A percentile compares a stretch with the other conserved stretches of the same genome.
Evolutionary conservation across 64 coral and sea anemone genomes (phyloP).

Genomic region (Actinia equina): DNA sequence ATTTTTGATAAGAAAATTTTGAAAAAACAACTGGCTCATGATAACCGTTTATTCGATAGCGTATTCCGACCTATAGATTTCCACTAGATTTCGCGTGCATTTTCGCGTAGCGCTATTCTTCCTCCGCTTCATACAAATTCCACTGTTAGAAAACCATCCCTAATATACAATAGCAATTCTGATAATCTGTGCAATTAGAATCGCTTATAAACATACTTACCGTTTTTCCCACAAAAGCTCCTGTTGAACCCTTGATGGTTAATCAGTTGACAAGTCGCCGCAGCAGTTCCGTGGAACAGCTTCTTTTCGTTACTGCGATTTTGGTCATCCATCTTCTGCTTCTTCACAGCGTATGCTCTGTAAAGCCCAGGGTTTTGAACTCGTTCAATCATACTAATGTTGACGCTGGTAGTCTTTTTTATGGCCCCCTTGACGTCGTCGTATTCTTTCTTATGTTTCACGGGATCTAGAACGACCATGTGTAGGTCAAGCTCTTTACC

Average conservation of each 20-base stretch:
- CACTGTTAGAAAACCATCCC: no score
- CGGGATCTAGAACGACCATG: slow-evolving; percentile 41
- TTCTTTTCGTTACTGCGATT: slow-evolving; percentile 68
- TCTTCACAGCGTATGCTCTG: slow-evolving; percentile 34
- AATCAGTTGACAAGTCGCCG: slow-evolving; percentile 13
- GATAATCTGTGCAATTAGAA: no score
- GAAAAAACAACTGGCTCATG: no score
- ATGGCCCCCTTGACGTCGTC: slow-evolving; percentile 14
- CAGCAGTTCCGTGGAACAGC: slow-evolving; percentile 72
- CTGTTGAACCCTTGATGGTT: slow-evolving; percentile 77
- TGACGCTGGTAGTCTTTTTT: not conserved
- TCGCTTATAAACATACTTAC: slow-evolving; percentile 7
- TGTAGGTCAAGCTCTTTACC: slow-evolving; percentile 57
- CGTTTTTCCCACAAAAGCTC: slow-evolving; percentile 55
- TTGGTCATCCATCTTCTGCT: slow-evolving; percentile 65
- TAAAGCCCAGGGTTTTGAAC: slow-evolving; percentile 73
- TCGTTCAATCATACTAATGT: slow-evolving; percentile 56
- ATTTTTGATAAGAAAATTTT: no score
- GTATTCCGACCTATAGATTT: no score
- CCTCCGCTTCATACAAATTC: no score
- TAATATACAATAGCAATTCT: no score
- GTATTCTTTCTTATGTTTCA: slow-evolving; percentile 49
- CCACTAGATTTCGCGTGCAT: no score
- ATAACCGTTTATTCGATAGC: no score
- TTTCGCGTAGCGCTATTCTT: no score